A percentile compares a stretch with the other conserved stretches of the same genome.
phyloP scores from a whole-genome alignment of 2,113 vertebrate species.

The Semnornis frantzii region DNA sequence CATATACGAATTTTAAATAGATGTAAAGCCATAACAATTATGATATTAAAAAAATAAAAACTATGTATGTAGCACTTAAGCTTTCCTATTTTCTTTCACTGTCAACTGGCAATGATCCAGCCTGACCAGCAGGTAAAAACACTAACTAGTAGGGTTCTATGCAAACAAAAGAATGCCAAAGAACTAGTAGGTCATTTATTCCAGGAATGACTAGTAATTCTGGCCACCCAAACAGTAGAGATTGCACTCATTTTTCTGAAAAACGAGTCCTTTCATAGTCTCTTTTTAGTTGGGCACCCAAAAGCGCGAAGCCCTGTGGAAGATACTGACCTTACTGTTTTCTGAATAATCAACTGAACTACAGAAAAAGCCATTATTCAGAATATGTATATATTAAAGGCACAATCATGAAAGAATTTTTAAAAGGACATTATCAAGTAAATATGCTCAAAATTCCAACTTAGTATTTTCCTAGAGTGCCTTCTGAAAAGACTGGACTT shows the following conservation, averaged over 20 bases:
- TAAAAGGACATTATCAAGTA: constrained; percentile 68
- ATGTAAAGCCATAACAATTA: constrained; percentile 22
- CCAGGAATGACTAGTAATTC: constrained; percentile 29
- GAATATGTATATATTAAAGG: constrained; percentile 61
- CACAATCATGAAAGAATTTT: constrained; percentile 54
- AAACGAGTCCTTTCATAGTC: neutral
- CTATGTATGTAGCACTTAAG: constrained; percentile 25
- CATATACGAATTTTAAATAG: constrained; percentile 43
- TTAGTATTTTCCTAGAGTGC: neutral
- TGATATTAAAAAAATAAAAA: constrained; percentile 59
- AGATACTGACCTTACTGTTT: constrained; percentile 18
- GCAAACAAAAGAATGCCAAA: constrained; percentile 14
- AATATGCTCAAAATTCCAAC: constrained; percentile 22
- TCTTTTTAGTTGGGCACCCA: neutral
- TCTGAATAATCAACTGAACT: constrained; percentile 11
- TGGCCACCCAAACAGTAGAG: constrained; percentile 13
- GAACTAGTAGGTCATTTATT: neutral
- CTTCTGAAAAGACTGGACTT: neutral
- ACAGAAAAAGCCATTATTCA: constrained; percentile 23
- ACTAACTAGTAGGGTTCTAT: constrained; percentile 4
- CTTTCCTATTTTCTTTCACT: constrained; percentile 56
- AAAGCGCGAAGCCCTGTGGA: constrained; percentile 32
- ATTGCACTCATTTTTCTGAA: neutral
- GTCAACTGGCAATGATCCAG: constrained; percentile 60
- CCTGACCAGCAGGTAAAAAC: constrained; percentile 75